Base-by-base conservation (phyloP, 2,888 invertebrate genomes). In the Odontocerum albicorne region DNA sequence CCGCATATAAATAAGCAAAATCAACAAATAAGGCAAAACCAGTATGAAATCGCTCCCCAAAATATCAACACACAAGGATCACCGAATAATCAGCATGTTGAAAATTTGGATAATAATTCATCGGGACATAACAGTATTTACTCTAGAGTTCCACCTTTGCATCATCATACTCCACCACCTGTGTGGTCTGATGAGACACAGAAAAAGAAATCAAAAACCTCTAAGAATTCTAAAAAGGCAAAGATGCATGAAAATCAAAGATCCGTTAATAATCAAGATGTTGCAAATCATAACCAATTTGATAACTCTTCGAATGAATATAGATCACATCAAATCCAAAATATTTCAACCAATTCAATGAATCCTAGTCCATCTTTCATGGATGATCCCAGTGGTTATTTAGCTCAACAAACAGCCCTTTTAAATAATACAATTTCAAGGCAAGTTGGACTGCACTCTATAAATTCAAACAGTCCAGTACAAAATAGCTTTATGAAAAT, bases 301-400 rank as follows among this genome's bases (percentile, higher is more conserved):
- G 42, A 40, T 20, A 59, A 45, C 39, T 20, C 51, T 13, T 45
- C 46, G 12, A 43, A 39, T 17, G 56, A 52, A 10, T 53, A 21
- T 21, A 52, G 59, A 55, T 15, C 47, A 3, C 44, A 44, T 42
- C 51, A 51, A 39, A 27, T 44, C 10, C 51, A 54, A 22, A 45
- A 54, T 33, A 22, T 22, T 7, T 49, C 20, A 19, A 31, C 44
- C 4, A 17, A 79, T 81, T 13, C 82, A 81, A 49, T 49, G 36
- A 56, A 39, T 40, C 50, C 58, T 8, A 73, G 84, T 61, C 91
- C 91, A 1, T 92, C 92, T 22, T 94, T 93, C 68, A 85, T 94
- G 80, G 94, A 95, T 63, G 93, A 95, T 71, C 93, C 94, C 0
- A 90, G 87, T 65, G 94, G 92, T 2, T 95, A 92, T 72, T 75